Percentiles rank a stretch among this genome's conserved stretches.
These are phyloP conservation scores for Sminthurinus signatus DNA, from an alignment of 1,140 invertebrate species.

Conservation along the genomic window DNA sequence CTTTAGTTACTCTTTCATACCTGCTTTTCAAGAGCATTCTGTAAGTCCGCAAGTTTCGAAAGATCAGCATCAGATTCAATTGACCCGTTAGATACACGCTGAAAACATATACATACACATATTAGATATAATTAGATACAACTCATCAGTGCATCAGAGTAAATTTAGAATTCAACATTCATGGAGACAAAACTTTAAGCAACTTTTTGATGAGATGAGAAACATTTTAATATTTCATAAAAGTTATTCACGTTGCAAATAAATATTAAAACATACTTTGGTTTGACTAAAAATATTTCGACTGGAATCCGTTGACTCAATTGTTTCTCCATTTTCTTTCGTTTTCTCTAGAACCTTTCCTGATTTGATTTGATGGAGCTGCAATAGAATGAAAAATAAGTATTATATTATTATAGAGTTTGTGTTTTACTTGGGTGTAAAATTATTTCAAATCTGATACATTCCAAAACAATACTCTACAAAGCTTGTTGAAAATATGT, in stretches of 20 bases:
- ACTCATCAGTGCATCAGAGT: no score
- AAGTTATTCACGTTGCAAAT: no score
- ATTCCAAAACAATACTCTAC: no score
- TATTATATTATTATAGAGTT: no score
- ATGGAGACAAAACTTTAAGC: no score
- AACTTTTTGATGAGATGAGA: no score
- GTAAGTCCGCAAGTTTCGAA: slow-evolving; percentile 69
- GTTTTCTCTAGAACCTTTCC: slow-evolving; percentile 55
- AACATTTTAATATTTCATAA: no score
- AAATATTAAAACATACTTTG: slow-evolving; percentile 32
- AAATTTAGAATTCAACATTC: no score
- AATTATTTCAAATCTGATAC: no score
- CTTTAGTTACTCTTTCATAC: slow-evolving; percentile 53
- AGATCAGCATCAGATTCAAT: slow-evolving; percentile 57
- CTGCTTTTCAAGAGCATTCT: slow-evolving; percentile 86
- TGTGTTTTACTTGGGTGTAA: no score
- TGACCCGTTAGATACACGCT: slow-evolving; percentile 57
- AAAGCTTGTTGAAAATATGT: no score
- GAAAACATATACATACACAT: neutral
- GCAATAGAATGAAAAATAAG: no score
- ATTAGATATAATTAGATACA: neutral
- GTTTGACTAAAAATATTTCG: slow-evolving; percentile 30
- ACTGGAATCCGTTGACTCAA: slow-evolving; percentile 19
- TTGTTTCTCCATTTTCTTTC: slow-evolving; percentile 61
- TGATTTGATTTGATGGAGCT: slow-evolving; percentile 72